Evolutionary conservation across 2,888 invertebrate genomes (phyloP).

Genomic region (Synanthedon formicaeformis): DNA sequence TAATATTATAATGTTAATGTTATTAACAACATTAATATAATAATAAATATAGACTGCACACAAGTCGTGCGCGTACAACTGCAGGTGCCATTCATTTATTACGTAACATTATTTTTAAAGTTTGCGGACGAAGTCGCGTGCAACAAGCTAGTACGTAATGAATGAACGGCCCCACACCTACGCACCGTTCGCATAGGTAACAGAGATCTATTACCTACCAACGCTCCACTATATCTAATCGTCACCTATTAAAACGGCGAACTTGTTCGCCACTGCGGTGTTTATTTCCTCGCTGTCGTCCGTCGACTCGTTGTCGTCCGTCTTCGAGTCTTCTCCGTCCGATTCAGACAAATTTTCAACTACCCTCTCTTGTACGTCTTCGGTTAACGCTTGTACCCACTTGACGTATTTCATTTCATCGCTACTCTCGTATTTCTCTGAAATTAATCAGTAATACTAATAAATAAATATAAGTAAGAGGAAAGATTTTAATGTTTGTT

Average conservation of each 20-base stretch:
- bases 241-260: constrained; percentile 38
- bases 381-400: constrained; percentile 74
- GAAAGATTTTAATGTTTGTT: too few relatives aligned
- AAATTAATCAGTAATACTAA: too few relatives aligned
- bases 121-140: too few relatives aligned
- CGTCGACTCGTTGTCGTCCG: constrained; percentile 10
- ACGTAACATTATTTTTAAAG: too few relatives aligned
- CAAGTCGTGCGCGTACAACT: background rate
- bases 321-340: constrained; percentile 12
- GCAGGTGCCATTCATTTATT: background rate
- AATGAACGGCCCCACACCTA: too few relatives aligned
- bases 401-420: constrained; percentile 73
- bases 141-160: too few relatives aligned
- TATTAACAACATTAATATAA: background rate
- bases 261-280: constrained; percentile 50
- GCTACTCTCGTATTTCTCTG: constrained; percentile 71
- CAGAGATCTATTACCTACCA: too few relatives aligned
- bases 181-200: too few relatives aligned
- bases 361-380: constrained; percentile 4
- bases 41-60: background rate
- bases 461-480: too few relatives aligned
- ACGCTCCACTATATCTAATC: background rate
- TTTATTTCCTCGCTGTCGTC: constrained; percentile 20
- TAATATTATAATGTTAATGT: too few relatives aligned
- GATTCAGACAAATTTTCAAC: constrained; percentile 15